Base-by-base conservation (phyloP, 37 sponge, comb jelly and placozoan genomes). In the Axinella damicornis region DNA sequence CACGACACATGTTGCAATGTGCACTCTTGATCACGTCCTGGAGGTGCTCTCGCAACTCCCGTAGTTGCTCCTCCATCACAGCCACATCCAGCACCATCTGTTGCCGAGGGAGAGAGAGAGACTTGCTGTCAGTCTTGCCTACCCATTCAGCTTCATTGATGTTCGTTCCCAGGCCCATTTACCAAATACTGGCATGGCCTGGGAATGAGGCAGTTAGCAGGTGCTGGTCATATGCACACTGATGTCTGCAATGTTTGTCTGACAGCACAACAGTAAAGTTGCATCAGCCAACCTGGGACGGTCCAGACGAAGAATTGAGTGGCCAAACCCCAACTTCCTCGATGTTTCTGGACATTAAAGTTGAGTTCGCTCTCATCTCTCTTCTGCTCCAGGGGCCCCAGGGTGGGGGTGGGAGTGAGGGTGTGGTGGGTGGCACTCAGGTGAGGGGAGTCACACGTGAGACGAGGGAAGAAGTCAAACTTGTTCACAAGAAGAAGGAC, bases 381-480 rank as follows among this genome's bases (percentile, higher is more conserved):
- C 69, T 14, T 16, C 31, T 59, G 56, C 20, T 27, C 39, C 0
- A 57, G 38, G 28, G 24, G 35, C 25, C 38, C 21, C 19, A 32
- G 14, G 59, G 77, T 11, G 0, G 21, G 11, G 1, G 25, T 22
- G 41, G 67, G n/a, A 2, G 83, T 52, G 19, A 73, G 73, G 27
- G 83, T 72, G 53, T 71, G 73, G 63, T 41, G 62, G 57, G 78
- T 0, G 67, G 71, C 32, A 1, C 30, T 13, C 14, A 24, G 22
- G 9, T 65, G 39, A 12, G 61, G 53, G 2, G 35, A 65, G 36
- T 82, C 52, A 39, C 81, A 12, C 28, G 88, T 78, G 28, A 81
- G 77, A n/a, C 81, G 71, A 55, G 93, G 93, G 53, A 81, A 88
- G 16, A 16, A 4, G 58, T 93, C 89, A 15, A 32, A 28, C 37